Evolutionary conservation across 2,888 invertebrate genomes (phyloP).

Genomic region (Diarsia brunnea): DNA sequence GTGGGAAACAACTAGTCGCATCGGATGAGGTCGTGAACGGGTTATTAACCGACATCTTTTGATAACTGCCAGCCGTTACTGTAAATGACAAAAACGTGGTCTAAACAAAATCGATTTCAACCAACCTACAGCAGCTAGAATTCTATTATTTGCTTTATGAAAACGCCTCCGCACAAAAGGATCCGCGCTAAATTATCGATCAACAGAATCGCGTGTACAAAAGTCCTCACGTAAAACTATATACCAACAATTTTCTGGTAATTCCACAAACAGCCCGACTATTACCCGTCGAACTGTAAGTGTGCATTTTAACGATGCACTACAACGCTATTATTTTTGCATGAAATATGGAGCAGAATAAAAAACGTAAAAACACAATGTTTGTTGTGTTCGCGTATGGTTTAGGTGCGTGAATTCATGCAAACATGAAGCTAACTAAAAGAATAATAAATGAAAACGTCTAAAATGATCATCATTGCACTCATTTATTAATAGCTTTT

Average conservation of each 20-base stretch:
- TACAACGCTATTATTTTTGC: slow-evolving; percentile 21
- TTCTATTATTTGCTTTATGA: neutral
- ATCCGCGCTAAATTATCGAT: slow-evolving; percentile 31
- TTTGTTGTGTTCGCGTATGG: neutral
- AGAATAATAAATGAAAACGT: neutral
- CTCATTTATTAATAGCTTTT: neutral
- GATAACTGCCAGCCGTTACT: neutral
- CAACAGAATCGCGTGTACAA: slow-evolving; percentile 40
- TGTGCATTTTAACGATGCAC: slow-evolving; percentile 36
- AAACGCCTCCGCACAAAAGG: slow-evolving; percentile 11
- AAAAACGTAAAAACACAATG: neutral
- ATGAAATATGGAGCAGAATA: slow-evolving; percentile 21
- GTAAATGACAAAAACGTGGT: neutral
- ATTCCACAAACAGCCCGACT: slow-evolving; percentile 37
- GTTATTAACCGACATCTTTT: neutral
- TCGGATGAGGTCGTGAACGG: neutral
- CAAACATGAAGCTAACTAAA: neutral
- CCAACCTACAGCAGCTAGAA: neutral
- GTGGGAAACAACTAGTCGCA: too few species aligned
- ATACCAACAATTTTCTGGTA: slow-evolving; percentile 46
- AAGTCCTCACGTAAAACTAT: slow-evolving; percentile 26
- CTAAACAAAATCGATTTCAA: neutral
- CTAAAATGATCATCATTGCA: neutral
- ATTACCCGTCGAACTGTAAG: slow-evolving; percentile 40
- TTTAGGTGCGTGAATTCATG: neutral